phyloP scores from a whole-genome alignment of 2,113 vertebrate genomes.

The Petaurus breviceps region DNA sequence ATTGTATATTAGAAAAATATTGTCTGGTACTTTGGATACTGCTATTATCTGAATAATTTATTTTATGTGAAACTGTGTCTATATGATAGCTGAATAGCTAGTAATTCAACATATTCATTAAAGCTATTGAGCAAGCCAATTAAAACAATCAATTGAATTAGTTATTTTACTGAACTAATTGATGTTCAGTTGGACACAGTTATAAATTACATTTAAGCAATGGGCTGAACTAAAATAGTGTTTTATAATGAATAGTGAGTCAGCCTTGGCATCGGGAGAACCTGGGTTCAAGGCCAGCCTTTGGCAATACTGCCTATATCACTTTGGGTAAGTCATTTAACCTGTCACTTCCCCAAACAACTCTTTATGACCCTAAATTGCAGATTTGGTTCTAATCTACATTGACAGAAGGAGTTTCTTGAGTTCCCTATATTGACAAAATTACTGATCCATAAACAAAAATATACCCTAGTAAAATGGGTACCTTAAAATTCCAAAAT shows the following conservation, averaged over 20 bases:
- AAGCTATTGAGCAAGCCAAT: neutral
- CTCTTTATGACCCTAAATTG: neutral
- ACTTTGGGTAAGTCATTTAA: neutral
- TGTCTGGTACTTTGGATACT: neutral
- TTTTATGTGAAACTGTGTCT: constrained; percentile 7
- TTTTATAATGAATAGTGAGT: neutral
- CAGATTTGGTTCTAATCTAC: neutral
- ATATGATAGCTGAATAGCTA: neutral
- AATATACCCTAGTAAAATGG: neutral
- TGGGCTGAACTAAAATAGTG: neutral
- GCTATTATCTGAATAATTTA: neutral
- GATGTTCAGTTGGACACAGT: neutral
- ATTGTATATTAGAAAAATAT: neutral
- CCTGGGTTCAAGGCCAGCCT: neutral
- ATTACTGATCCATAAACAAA: neutral
- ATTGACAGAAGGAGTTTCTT: neutral
- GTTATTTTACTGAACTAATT: neutral
- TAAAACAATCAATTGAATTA: neutral
- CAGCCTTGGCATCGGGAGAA: neutral
- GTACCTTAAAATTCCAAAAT: neutral
- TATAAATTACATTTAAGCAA: neutral
- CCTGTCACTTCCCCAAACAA: neutral
- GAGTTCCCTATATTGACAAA: neutral
- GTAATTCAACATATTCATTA: neutral
- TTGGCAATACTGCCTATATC: neutral